phyloP scores from a whole-genome alignment of 2,888 invertebrate genomes.

The Tubulanus polymorphus region DNA sequence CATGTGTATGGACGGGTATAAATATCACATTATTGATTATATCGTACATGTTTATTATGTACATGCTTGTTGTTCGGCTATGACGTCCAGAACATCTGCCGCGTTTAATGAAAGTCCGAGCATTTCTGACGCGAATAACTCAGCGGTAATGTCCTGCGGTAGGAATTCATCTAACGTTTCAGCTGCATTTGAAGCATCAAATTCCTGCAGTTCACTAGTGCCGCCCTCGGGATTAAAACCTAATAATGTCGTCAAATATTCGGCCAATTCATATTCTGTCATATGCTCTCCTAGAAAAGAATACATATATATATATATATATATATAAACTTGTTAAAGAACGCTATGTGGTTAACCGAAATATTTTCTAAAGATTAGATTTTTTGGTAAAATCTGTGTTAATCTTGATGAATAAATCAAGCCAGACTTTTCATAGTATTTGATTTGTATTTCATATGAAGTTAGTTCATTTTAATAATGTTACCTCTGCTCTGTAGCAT shows the following conservation, averaged over 20 bases:
- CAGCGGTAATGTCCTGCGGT: conserved; percentile 44
- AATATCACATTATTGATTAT: no score
- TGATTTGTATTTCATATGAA: no score
- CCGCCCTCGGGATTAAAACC: conserved; percentile 50
- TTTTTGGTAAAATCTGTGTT: not conserved
- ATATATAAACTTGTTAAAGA: no score
- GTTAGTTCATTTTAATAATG: not conserved
- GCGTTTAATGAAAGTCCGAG: conserved; percentile 41
- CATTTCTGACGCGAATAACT: conserved; percentile 46
- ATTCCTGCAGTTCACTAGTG: conserved; percentile 45
- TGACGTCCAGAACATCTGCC: not conserved
- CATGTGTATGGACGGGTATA: no score
- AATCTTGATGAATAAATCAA: no score
- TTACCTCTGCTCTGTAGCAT: conserved; percentile 49
- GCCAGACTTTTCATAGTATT: no score
- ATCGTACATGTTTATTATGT: no score
- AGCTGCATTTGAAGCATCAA: conserved; percentile 36
- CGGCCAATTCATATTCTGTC: conserved; percentile 51
- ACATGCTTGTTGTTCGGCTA: not conserved
- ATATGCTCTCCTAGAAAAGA: conserved; percentile 49
- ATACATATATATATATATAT: not conserved
- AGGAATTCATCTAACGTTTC: conserved; percentile 46
- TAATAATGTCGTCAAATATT: conserved; percentile 49
- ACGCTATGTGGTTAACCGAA: no score
- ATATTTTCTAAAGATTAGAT: no score